Evolutionary conservation across 2,797 vertebrate genomes (phyloP).

Genomic region (Lutjanus campechanus): DNA sequence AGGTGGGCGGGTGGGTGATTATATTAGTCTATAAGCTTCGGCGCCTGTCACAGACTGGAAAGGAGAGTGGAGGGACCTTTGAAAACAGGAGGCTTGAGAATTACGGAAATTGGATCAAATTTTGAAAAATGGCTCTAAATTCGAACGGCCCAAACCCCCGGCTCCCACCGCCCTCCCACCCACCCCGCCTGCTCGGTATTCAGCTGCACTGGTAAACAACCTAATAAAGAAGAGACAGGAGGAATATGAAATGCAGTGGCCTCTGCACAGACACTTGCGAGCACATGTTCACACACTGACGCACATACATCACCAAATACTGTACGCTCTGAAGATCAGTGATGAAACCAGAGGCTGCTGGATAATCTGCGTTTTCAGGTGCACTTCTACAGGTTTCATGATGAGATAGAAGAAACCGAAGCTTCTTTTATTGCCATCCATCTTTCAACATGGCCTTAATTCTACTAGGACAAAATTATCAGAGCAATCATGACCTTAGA

Average conservation of each 20-base stretch:
- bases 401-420: no score
- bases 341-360: background rate
- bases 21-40: constrained; percentile 63
- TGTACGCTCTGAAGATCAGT: constrained; percentile 10
- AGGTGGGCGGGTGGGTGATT: constrained; percentile 62
- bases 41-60: constrained; percentile 54
- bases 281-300: constrained; percentile 45
- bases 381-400: background rate
- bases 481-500: background rate
- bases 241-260: constrained; percentile 57
- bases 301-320: constrained; percentile 21
- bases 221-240: constrained; percentile 60
- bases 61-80: constrained; percentile 63
- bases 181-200: constrained; percentile 52
- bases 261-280: constrained; percentile 23
- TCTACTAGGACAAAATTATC: background rate
- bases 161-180: constrained; percentile 19
- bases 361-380: background rate
- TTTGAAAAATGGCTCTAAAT: constrained; percentile 79
- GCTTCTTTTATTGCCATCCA: background rate
- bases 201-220: constrained; percentile 68
- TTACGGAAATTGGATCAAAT: constrained; percentile 83
- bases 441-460: background rate
- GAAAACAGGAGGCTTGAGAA: constrained; percentile 78
- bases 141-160: constrained; percentile 36